Evolutionary conservation across 2,113 vertebrate genomes (phyloP).

Genomic region (Symphodus melops): DNA sequence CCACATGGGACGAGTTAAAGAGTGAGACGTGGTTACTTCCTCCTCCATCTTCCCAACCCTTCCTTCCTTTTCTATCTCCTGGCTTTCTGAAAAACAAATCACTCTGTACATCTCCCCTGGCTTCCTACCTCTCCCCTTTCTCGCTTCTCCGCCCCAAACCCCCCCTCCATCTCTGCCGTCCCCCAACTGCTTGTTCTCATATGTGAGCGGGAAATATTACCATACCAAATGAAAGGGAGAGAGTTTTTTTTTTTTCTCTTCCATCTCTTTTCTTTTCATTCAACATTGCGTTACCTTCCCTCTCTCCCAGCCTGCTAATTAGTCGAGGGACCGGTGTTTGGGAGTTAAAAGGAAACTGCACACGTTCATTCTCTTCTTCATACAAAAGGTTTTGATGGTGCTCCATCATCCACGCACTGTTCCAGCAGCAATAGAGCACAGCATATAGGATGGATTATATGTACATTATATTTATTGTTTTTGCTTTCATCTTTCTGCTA

Average conservation of each 20-base stretch:
- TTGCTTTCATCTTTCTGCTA: constrained; percentile 25
- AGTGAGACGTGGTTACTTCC: constrained; percentile 36
- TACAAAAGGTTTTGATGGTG: constrained; percentile 73
- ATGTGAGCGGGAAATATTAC: constrained; percentile 81
- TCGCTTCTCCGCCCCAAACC: constrained; percentile 36
- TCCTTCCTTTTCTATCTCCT: constrained; percentile 32
- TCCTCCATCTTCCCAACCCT: constrained; percentile 51
- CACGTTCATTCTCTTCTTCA: constrained; percentile 68
- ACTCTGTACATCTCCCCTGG: constrained; percentile 49
- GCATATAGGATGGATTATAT: constrained; percentile 16
- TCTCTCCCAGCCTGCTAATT: constrained; percentile 80
- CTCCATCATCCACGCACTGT: constrained; percentile 55
- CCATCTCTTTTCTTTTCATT: constrained; percentile 74
- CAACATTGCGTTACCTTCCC: constrained; percentile 70
- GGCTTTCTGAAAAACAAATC: constrained; percentile 61
- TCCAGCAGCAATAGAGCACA: constrained; percentile 26
- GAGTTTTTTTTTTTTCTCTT: constrained; percentile 62
- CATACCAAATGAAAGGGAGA: constrained; percentile 79
- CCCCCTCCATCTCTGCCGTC: constrained; percentile 58
- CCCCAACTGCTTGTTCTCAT: constrained; percentile 73
- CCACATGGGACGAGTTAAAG: constrained; percentile 45
- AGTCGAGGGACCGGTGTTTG: constrained; percentile 77
- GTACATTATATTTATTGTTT: constrained; percentile 35
- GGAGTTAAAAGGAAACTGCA: constrained; percentile 73
- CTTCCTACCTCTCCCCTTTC: constrained; percentile 58